A percentile compares a stretch with the other conserved stretches of the same genome.
Evolutionary conservation across 2,113 vertebrate species (phyloP).

Genomic region (Craseonycteris thonglongyai): DNA sequence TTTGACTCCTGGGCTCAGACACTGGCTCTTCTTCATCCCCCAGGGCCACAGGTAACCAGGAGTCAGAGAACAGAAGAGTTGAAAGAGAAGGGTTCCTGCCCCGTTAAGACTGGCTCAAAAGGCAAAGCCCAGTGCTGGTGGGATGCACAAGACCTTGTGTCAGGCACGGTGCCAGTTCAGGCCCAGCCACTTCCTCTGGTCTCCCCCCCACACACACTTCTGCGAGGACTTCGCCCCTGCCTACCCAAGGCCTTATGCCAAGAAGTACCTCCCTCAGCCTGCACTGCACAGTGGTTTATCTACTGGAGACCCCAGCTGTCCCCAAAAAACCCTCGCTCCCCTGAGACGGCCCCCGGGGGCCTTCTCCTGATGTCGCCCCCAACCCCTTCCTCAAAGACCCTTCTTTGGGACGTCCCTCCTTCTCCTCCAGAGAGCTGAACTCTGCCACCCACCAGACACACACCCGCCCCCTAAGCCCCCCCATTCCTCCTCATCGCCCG

Average conservation of each 20-base stretch:
- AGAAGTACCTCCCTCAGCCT: conserved; percentile 48
- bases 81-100: not conserved
- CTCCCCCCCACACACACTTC: conserved; percentile 22
- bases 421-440: conserved; percentile 65
- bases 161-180: conserved; percentile 63
- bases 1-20: not conserved
- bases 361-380: conserved; percentile 15
- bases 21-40: not conserved
- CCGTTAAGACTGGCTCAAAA: not conserved
- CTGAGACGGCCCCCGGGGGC: not conserved
- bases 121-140: conserved; percentile 12
- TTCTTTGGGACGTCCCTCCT: conserved; percentile 43
- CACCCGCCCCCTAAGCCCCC: conserved; percentile 73
- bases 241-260: conserved; percentile 57
- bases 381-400: conserved; percentile 40
- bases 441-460: conserved; percentile 68
- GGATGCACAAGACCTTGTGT: conserved; percentile 54
- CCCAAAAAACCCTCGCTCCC: conserved; percentile 20
- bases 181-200: conserved; percentile 69
- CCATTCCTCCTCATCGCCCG: conserved; percentile 65
- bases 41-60: not conserved
- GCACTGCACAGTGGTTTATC: conserved; percentile 48
- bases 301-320: conserved; percentile 13
- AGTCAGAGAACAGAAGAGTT: not conserved
- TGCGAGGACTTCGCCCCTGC: conserved; percentile 60